Conservation (phyloP, 37 sponge, comb jelly and placozoan genomes). For the Agelas oroides region DNA sequence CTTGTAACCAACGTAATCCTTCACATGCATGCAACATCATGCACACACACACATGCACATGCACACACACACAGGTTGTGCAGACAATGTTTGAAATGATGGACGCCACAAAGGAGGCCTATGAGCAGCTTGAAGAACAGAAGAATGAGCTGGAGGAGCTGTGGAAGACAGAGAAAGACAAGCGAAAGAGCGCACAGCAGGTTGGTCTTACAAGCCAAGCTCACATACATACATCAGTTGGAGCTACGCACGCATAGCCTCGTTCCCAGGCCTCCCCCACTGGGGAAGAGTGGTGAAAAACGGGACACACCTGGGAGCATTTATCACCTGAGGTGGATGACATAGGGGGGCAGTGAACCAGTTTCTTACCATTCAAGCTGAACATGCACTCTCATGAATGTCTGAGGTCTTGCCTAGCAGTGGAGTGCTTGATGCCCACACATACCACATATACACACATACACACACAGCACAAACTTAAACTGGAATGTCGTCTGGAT, state of each 20-base stretch:
- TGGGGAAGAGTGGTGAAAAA: no score
- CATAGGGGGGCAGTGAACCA: no score
- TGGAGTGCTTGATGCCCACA: no score
- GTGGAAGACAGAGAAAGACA: slow-evolving; percentile 77
- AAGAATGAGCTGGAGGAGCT: slow-evolving; percentile 64
- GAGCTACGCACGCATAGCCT: no score
- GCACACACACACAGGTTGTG: slow-evolving; percentile 19
- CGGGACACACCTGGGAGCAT: no score
- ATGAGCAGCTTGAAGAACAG: slow-evolving; percentile 39
- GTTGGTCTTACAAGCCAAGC: not conserved
- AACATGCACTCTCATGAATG: no score
- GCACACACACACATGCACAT: not conserved
- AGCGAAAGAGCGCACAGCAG: slow-evolving; percentile 48
- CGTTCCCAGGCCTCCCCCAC: no score
- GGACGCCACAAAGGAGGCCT: slow-evolving; percentile 54
- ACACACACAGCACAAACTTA: slow-evolving; percentile 44
- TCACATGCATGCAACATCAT: not conserved
- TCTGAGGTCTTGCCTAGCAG: no score
- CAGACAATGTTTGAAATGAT: slow-evolving; percentile 57
- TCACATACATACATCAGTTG: no score
- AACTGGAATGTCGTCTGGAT: slow-evolving; percentile 66
- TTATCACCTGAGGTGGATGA: no score
- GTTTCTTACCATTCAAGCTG: no score
- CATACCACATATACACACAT: not conserved
- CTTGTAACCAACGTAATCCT: not conserved